Evolutionary conservation across 2,888 invertebrate species (phyloP).

Genomic region (Eilema depressum): DNA sequence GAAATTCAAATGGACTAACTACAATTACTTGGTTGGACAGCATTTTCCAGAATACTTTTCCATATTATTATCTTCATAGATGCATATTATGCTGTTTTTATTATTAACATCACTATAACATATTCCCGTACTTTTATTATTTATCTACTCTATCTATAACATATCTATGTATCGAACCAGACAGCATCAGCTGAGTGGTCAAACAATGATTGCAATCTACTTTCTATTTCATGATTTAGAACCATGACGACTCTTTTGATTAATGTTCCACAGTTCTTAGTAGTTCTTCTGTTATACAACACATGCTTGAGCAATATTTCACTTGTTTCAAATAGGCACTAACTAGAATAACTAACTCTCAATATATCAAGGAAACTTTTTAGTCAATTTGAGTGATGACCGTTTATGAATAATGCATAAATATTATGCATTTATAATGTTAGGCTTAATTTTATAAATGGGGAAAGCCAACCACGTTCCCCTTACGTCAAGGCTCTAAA

Average conservation of each 20-base stretch:
- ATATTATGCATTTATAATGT: neutral
- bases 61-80: no score
- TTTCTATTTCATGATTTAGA: conserved; percentile 75
- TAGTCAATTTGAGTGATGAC: neutral
- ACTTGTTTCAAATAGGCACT: neutral
- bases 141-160: neutral
- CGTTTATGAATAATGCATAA: neutral
- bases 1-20: neutral
- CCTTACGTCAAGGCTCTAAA: neutral
- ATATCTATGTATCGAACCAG: conserved; percentile 35
- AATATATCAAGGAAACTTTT: neutral
- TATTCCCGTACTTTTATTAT: neutral
- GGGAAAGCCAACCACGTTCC: neutral
- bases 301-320: conserved; percentile 13
- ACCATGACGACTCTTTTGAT: conserved; percentile 62
- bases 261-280: conserved; percentile 33
- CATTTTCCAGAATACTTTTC: no score
- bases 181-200: conserved; percentile 51
- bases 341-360: neutral
- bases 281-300: conserved; percentile 28
- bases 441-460: neutral
- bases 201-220: conserved; percentile 63
- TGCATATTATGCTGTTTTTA: no score
- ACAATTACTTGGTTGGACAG: no score
- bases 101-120: no score